Percentiles rank a stretch among this genome's conserved stretches.
These are phyloP conservation scores for Carcharodon carcharias DNA, from an alignment of 2,797 vertebrate genomes.

Conservation along the genomic window DNA sequence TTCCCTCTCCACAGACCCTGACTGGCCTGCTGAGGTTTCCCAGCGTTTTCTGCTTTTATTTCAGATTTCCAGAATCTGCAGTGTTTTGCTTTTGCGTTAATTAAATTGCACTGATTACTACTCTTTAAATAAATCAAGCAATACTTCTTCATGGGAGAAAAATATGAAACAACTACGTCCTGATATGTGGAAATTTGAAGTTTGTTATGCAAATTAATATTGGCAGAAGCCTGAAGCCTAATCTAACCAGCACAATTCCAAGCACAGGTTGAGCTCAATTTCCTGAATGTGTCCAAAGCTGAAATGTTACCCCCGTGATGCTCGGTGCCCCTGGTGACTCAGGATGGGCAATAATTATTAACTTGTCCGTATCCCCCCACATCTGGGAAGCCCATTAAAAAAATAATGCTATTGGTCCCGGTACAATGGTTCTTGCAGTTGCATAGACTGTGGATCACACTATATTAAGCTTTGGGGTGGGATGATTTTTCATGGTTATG, in stretches of 20 bases:
- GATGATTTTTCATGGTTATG: neutral
- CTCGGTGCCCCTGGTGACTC: neutral
- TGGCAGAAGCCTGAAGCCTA: neutral
- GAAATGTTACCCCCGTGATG: neutral
- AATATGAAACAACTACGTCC: neutral
- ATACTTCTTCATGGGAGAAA: neutral
- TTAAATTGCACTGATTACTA: neutral
- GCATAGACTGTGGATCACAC: neutral
- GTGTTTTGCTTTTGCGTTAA: neutral
- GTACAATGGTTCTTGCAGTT: neutral
- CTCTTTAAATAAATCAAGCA: neutral
- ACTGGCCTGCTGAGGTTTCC: neutral
- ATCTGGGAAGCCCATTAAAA: neutral
- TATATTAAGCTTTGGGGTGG: neutral
- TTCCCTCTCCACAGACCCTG: neutral
- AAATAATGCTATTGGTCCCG: neutral
- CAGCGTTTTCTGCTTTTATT: neutral
- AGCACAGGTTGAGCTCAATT: neutral
- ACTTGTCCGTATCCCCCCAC: neutral
- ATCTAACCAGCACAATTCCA: neutral
- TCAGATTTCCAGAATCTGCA: neutral
- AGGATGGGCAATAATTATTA: neutral
- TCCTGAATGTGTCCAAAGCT: neutral
- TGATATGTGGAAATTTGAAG: neutral
- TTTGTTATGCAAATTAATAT: neutral